These are phyloP conservation scores for Eublepharis macularius DNA, from an alignment of 2,113 vertebrate species.

Conservation along the genomic window DNA sequence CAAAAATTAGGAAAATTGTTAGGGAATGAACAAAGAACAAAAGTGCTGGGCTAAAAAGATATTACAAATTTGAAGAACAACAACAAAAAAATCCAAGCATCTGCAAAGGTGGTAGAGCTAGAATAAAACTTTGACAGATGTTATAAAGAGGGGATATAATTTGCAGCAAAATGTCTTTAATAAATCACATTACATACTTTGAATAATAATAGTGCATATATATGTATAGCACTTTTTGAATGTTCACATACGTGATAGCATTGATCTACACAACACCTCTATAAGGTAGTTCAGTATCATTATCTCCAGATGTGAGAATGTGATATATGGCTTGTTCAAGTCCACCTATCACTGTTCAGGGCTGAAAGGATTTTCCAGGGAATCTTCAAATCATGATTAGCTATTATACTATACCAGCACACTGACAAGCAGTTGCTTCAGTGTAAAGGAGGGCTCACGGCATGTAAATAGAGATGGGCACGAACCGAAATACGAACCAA, in stretches of 20 bases:
- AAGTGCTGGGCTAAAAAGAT: conserved; percentile 30
- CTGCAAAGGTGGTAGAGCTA: conserved; percentile 26
- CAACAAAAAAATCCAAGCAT: conserved; percentile 37
- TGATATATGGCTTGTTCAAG: not conserved
- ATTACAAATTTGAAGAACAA: conserved; percentile 14
- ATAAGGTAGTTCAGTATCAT: not conserved
- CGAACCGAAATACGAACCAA: too few relatives aligned
- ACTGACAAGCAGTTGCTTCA: not conserved
- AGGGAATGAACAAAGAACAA: conserved; percentile 29
- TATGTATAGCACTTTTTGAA: not conserved
- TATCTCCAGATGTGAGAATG: not conserved
- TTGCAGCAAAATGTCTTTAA: conserved; percentile 4
- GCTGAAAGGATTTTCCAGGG: too few relatives aligned
- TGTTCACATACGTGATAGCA: not conserved
- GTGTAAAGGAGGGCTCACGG: not conserved
- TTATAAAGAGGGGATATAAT: conserved; percentile 7
- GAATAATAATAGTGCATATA: not conserved
- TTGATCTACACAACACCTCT: not conserved
- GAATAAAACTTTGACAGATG: conserved; percentile 4
- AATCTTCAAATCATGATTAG: not conserved
- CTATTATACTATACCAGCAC: not conserved
- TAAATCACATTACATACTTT: not conserved
- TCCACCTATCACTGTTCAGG: not conserved
- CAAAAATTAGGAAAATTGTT: conserved; percentile 24
- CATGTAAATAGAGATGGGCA: not conserved